Evolutionary conservation across 2,797 vertebrate genomes (phyloP).

Genomic region (Lithobates sylvaticus): DNA sequence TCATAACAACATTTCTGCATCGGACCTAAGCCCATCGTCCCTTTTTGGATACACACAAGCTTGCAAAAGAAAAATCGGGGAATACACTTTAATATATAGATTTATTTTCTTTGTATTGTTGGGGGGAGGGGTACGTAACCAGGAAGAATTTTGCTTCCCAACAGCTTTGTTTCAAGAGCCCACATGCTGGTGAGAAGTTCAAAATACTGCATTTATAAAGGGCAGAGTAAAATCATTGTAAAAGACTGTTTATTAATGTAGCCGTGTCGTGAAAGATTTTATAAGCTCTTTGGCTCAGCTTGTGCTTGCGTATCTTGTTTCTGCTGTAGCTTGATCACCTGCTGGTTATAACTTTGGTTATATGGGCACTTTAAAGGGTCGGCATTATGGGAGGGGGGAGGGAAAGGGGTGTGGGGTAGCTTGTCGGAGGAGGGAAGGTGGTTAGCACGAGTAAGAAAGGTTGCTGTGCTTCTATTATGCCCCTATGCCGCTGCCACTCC

Average conservation of each 20-base stretch:
- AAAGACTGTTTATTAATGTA: neutral
- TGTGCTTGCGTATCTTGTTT: slow-evolving; percentile 54
- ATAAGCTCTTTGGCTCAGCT: slow-evolving; percentile 57
- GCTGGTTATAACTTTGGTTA: slow-evolving; percentile 9
- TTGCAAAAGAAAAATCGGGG: neutral
- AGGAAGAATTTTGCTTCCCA: neutral
- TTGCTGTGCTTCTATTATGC: neutral
- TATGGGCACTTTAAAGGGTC: slow-evolving; percentile 4
- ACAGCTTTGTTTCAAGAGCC: neutral
- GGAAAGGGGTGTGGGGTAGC: neutral
- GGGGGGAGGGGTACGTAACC: neutral
- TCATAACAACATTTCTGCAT: no score
- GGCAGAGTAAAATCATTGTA: neutral
- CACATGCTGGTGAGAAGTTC: neutral
- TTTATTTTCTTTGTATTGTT: slow-evolving; percentile 20
- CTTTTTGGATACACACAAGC: no score
- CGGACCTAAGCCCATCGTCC: no score
- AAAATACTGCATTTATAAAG: neutral
- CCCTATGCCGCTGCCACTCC: slow-evolving; percentile 87
- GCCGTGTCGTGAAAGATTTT: neutral
- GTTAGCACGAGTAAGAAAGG: neutral
- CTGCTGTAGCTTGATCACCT: slow-evolving; percentile 9
- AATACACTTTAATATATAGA: neutral
- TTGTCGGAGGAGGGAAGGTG: neutral
- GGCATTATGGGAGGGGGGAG: neutral